Percentiles rank a stretch among this genome's conserved stretches.
phyloP scores from a whole-genome alignment of 1,140 invertebrate species.

The Cydia pomonella region DNA sequence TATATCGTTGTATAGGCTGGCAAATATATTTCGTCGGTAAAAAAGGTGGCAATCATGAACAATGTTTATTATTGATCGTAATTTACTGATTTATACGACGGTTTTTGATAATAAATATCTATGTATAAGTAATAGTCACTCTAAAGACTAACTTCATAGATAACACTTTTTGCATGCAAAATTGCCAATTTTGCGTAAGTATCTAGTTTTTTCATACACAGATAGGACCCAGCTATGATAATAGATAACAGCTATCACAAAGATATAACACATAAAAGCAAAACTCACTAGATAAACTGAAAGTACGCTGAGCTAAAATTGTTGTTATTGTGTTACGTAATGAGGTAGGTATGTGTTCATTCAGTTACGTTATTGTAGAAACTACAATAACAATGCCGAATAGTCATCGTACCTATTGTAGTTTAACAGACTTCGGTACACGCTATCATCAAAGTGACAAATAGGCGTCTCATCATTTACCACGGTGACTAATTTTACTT shows the following conservation, averaged over 20 bases:
- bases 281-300: neutral
- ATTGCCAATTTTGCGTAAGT: neutral
- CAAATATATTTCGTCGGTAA: no score
- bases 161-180: conserved; percentile 11
- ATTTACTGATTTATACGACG: no score
- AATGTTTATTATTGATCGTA: no score
- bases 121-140: neutral
- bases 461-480: neutral
- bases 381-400: conserved; percentile 22
- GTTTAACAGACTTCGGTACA: neutral
- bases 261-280: neutral
- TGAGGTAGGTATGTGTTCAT: conserved; percentile 22
- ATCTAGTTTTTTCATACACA: neutral
- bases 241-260: conserved; percentile 1
- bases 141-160: neutral
- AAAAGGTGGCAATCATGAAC: no score
- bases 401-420: conserved; percentile 18
- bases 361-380: conserved; percentile 13
- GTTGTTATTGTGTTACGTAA: conserved; percentile 22
- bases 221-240: conserved; percentile 17
- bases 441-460: neutral
- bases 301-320: conserved; percentile 9
- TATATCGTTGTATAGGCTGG: no score
- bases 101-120: no score
- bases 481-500: neutral